Conservation (phyloP, 2,113 vertebrate genomes). For the Megaceryle torquata region DNA sequence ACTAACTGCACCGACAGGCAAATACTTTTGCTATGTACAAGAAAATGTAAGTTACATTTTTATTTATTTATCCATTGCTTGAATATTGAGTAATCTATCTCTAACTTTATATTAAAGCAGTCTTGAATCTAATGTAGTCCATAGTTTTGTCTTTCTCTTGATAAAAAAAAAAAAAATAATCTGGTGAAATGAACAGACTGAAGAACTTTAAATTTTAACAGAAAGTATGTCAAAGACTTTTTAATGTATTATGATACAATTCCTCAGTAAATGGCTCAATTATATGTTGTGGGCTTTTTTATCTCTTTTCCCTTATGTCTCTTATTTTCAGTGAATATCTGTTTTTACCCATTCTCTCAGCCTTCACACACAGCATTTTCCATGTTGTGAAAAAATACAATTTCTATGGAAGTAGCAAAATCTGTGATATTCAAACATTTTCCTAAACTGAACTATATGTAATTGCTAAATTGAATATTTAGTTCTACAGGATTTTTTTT, state of each 20-base stretch:
- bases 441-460: neutral
- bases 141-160: neutral
- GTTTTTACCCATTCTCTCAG: neutral
- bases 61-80: neutral
- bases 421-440: neutral
- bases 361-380: neutral
- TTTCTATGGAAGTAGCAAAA: neutral
- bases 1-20: neutral
- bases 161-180: neutral
- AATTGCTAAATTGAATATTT: neutral
- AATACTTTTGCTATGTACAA: neutral
- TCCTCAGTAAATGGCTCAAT: neutral
- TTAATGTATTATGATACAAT: neutral
- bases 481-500: neutral
- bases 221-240: neutral
- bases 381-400: neutral
- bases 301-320: neutral
- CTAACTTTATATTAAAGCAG: neutral
- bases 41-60: neutral
- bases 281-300: neutral
- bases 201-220: neutral
- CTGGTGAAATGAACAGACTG: neutral
- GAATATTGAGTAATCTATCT: neutral
- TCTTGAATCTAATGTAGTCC: neutral
- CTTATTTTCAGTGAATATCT: neutral